Evolutionary conservation across 2,888 invertebrate genomes (phyloP).

Genomic region (Drosophila quinaria): DNA sequence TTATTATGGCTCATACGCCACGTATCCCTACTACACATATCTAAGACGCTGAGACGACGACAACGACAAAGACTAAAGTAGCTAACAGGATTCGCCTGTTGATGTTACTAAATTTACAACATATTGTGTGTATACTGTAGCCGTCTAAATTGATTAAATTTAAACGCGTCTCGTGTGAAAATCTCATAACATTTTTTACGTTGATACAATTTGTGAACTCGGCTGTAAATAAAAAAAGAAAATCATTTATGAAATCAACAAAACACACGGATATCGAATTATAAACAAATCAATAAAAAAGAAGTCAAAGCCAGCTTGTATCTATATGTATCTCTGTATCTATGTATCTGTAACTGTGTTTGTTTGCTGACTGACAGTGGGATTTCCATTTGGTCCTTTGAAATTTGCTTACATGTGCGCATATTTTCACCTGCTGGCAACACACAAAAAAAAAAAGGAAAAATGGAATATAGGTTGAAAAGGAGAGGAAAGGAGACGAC

Average conservation of each 20-base stretch:
- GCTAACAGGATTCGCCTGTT: conserved; percentile 15
- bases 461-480: too few species aligned
- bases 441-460: too few species aligned
- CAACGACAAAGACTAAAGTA: neutral
- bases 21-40: conserved; percentile 72
- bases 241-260: conserved; percentile 71
- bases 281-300: conserved; percentile 74
- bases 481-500: neutral
- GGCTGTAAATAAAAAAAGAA: conserved; percentile 49
- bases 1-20: conserved; percentile 72
- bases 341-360: conserved; percentile 4
- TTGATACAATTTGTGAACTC: conserved; percentile 59
- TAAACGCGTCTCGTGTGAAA: conserved; percentile 32
- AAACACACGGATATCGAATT: conserved; percentile 37
- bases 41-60: conserved; percentile 56
- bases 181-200: conserved; percentile 45
- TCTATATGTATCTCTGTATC: conserved; percentile 15
- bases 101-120: neutral
- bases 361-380: conserved; percentile 15
- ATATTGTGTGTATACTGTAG: conserved; percentile 7
- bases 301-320: conserved; percentile 38
- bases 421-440: conserved; percentile 67
- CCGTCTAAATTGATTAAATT: conserved; percentile 51
- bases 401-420: conserved; percentile 79
- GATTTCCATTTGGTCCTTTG: conserved; percentile 51